These are phyloP conservation scores for Chymomyza costata DNA, from an alignment of 1,140 invertebrate genomes.

Conservation along the genomic window DNA sequence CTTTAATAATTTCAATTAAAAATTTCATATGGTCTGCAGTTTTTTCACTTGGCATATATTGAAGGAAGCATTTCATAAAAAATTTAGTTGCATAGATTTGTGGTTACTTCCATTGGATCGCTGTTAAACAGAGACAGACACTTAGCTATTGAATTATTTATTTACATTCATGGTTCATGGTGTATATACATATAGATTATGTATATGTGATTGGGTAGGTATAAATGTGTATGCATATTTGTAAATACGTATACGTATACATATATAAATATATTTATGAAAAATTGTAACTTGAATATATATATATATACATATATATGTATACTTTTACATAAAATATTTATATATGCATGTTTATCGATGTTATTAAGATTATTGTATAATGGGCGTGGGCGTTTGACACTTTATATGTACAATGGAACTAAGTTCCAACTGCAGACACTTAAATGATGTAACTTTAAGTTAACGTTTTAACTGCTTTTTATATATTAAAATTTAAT, in stretches of 20 bases:
- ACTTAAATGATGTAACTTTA: too few species aligned
- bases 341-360: neutral
- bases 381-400: too few species aligned
- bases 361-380: too few species aligned
- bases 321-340: neutral
- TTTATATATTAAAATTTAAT: too few species aligned
- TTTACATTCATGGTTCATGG: neutral
- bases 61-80: constrained; percentile 7
- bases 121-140: neutral
- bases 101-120: constrained; percentile 1
- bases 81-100: neutral
- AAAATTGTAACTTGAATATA: neutral
- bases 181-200: constrained; percentile 5
- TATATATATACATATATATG: neutral
- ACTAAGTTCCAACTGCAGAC: too few species aligned
- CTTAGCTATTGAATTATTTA: neutral
- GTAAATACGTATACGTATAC: neutral
- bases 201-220: neutral
- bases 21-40: constrained; percentile 21
- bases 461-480: too few species aligned
- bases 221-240: neutral
- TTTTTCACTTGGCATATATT: constrained; percentile 1
- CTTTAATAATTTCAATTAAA: constrained; percentile 21
- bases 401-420: too few species aligned
- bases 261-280: neutral